Evolutionary conservation across 2,888 invertebrate genomes (phyloP).

Genomic region (Aphidius colemani): DNA sequence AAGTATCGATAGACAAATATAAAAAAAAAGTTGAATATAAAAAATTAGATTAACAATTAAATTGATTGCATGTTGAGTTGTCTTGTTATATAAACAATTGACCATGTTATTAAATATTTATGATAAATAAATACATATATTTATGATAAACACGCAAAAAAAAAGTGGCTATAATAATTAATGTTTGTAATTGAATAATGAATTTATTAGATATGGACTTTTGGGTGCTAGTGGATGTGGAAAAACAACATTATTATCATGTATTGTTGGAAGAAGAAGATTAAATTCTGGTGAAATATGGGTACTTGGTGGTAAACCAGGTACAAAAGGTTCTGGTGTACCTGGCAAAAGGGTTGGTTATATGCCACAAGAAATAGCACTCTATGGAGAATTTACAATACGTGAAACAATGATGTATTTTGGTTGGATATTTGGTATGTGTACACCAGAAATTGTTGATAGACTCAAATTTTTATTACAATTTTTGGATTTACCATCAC

Average conservation of each 20-base stretch:
- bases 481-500: conserved; percentile 88
- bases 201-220: conserved; percentile 79
- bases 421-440: conserved; percentile 95
- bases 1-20: too few relatives aligned
- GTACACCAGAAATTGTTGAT: conserved; percentile 77
- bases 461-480: conserved; percentile 84
- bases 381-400: conserved; percentile 91
- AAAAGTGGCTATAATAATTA: conserved; percentile 3
- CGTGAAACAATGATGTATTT: conserved; percentile 96
- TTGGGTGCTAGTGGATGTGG: conserved; percentile 95
- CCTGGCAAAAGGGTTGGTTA: conserved; percentile 96
- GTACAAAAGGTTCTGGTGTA: conserved; percentile 85
- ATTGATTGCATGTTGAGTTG: not conserved
- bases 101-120: not conserved
- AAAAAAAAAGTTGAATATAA: too few relatives aligned
- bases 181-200: not conserved
- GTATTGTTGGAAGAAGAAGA: conserved; percentile 86
- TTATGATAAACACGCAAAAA: conserved; percentile 1
- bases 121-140: conserved; percentile 4
- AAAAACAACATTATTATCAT: conserved; percentile 92
- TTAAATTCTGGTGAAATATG: conserved; percentile 86
- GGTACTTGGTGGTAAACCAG: conserved; percentile 89
- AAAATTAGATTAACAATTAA: not conserved
- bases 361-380: conserved; percentile 93
- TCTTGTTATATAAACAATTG: conserved; percentile 9